These are phyloP conservation scores for Drosophila macrospina DNA, from an alignment of 2,888 invertebrate genomes.

Conservation along the genomic window DNA sequence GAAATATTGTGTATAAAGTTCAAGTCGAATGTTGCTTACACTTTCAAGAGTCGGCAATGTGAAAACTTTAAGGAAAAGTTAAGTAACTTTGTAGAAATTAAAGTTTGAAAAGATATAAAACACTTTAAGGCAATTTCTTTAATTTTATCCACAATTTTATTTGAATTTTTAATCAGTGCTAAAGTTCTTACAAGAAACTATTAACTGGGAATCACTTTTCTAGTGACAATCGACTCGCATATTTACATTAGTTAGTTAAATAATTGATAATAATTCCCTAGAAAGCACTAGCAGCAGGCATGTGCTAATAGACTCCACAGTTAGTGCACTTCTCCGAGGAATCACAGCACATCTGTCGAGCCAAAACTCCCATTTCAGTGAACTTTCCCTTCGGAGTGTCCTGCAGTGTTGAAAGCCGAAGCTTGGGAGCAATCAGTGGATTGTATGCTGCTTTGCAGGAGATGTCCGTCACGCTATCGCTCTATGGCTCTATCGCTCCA, in stretches of 20 bases:
- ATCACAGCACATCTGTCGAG: slow-evolving; percentile 8
- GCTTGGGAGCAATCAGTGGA: slow-evolving; percentile 81
- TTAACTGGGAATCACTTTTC: not conserved
- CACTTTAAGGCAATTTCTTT: too few species aligned
- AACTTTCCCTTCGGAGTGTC: slow-evolving; percentile 43
- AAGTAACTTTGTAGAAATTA: too few species aligned
- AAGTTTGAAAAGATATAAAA: too few species aligned
- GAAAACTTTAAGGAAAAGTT: too few species aligned
- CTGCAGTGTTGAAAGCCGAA: slow-evolving; percentile 77
- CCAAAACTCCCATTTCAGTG: slow-evolving; percentile 9
- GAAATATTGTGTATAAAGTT: not conserved
- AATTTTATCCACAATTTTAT: too few species aligned
- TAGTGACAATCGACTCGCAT: not conserved
- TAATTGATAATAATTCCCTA: not conserved
- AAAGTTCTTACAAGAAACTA: too few species aligned
- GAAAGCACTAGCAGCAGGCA: not conserved
- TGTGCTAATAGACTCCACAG: not conserved
- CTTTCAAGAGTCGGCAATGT: not conserved
- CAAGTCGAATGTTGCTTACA: slow-evolving; percentile 4
- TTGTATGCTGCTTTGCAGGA: slow-evolving; percentile 71
- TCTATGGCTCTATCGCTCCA: not conserved
- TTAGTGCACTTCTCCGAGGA: not conserved
- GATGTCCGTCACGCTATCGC: slow-evolving; percentile 27
- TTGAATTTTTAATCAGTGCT: too few species aligned
- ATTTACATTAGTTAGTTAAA: too few species aligned